Percentiles rank a stretch among this genome's conserved stretches.
Conservation (phyloP, 2,797 vertebrate species). For the Myoxocephalus aenaeus region DNA sequence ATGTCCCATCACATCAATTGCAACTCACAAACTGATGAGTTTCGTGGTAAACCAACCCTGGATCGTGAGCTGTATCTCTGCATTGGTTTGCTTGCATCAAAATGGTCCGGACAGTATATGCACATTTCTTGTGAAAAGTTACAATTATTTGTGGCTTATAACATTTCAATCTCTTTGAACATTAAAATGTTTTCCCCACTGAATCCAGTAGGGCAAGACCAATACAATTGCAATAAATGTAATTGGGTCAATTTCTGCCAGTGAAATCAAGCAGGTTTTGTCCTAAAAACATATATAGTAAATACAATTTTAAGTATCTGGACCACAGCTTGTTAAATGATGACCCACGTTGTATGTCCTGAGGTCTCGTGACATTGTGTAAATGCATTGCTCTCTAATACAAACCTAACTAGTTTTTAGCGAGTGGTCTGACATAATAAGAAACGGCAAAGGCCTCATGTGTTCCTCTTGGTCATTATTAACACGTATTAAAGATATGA, state of each 20-base stretch:
- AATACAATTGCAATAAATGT: not conserved
- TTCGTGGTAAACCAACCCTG: not conserved
- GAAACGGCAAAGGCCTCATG: not conserved
- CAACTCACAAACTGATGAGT: not conserved
- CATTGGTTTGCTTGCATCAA: not conserved
- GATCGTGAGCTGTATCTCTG: not conserved
- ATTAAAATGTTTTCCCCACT: not conserved
- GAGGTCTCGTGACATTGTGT: not conserved
- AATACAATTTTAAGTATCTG: not conserved
- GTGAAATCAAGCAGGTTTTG: constrained; percentile 1
- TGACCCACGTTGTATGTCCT: not conserved
- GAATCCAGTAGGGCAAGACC: not conserved
- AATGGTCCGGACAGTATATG: not conserved
- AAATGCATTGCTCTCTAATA: not conserved
- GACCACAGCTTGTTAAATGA: not conserved
- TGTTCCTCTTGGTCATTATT: constrained; percentile 41
- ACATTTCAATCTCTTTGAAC: not conserved
- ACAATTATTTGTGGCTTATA: not conserved
- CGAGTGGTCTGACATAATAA: constrained; percentile 22
- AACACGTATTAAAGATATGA: constrained; percentile 24
- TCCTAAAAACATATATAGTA: not conserved
- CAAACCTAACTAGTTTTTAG: not conserved
- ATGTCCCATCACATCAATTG: too few species aligned
- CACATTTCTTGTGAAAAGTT: not conserved
- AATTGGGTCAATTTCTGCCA: not conserved